Base-by-base conservation (phyloP, 2,797 vertebrate genomes). In the Okamejei kenojei region DNA sequence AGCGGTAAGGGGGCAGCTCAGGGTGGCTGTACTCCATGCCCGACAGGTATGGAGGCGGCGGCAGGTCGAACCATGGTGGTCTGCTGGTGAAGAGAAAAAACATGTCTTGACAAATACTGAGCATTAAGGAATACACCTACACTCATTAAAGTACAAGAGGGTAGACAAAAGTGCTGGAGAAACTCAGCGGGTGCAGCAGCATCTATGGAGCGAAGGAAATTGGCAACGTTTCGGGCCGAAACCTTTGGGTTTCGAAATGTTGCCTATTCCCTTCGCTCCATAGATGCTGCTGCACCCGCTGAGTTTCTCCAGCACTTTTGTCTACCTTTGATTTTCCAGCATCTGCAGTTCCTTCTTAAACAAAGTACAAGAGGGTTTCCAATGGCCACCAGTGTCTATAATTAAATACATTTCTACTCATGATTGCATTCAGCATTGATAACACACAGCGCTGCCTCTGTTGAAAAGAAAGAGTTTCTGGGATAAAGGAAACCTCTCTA, bases 51-150 rank as follows among this genome's bases (percentile, higher is more conserved):
- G 99, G 99, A 0, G 99, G 99, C 19, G 99, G 98, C 82, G 99
- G 98, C 82, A 99, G 97, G 95, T 99, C 98, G 93, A 98, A 99
- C 99, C 99, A 99, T 0, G 98, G 97, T 0, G 99, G 99, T 93
- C 98, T 98, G 95, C 96, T 97, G 94, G 1, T 94, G 93, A 7
- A 73, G 92, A 79, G 29, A 95, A 32, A 94, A 26, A 91, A 80
- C 61, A 90, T 8, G 71, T 74, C 68, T 45, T 13, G 6, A 26
- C 26, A 74, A 21, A 73, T 21, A 45, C 68, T 73, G 8, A 73
- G 11, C 29, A 17, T 45, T 32, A 68, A 65, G 7, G 19, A 88
- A 65, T 61, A 35, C 19, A 17, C 35, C 32, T 65, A 86, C 7
- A 19, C 58, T 63, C 11, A 86, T 26, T 11, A 38, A 76, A 19